These are phyloP conservation scores for Distichodus sexfasciatus DNA, from an alignment of 2,797 vertebrate genomes.

Conservation along the genomic window DNA sequence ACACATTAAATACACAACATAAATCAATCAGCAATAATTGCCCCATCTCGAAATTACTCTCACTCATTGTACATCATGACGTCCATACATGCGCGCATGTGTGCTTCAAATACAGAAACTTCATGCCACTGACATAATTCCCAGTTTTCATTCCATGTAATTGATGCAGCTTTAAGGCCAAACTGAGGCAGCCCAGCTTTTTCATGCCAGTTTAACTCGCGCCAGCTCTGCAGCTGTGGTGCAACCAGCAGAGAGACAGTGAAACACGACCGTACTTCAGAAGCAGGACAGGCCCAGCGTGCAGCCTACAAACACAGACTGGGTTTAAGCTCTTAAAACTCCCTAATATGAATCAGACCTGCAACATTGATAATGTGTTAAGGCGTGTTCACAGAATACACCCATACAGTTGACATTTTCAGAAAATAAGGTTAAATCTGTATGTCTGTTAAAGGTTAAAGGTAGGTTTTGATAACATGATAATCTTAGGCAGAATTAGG, in stretches of 20 bases:
- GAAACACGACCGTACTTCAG: not conserved
- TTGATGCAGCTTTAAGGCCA: not conserved
- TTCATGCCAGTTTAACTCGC: not conserved
- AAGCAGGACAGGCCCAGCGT: not conserved
- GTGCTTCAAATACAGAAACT: not conserved
- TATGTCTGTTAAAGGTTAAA: no score
- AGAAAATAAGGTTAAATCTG: no score
- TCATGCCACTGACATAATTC: not conserved
- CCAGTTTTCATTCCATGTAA: not conserved
- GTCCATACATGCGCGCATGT: not conserved
- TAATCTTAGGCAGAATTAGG: no score
- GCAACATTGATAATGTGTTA: not conserved
- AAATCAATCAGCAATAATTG: not conserved
- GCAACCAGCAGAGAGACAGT: not conserved
- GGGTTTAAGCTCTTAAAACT: not conserved
- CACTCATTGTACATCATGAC: not conserved
- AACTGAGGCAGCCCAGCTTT: not conserved
- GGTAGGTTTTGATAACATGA: no score
- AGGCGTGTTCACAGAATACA: not conserved
- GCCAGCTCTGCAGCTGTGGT: constrained; percentile 1
- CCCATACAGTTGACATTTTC: not conserved
- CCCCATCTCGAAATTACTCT: not conserved
- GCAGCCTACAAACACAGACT: not conserved
- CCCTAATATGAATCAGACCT: not conserved
- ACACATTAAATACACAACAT: not conserved